Percentiles rank a stretch among this genome's conserved stretches.
Evolutionary conservation across 2,888 invertebrate genomes (phyloP).

Genomic region (Trichacis sp.): DNA sequence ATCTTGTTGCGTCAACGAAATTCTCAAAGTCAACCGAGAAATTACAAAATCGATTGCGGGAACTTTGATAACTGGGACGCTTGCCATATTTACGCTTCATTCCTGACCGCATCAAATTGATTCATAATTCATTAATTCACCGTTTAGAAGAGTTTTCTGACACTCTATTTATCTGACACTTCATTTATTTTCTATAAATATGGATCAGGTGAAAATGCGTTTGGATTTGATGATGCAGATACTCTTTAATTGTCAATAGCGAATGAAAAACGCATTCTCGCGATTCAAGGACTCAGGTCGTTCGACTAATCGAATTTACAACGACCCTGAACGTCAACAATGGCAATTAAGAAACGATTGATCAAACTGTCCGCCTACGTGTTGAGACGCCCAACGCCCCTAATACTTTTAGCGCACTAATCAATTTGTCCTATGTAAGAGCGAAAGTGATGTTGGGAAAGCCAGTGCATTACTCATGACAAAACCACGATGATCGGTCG

Average conservation of each 20-base stretch:
- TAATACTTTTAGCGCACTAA: constrained; percentile 21
- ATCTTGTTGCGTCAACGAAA: not conserved
- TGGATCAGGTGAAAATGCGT: not conserved
- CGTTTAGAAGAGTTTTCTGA: too few relatives aligned
- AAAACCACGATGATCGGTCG: not conserved
- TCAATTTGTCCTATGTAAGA: constrained; percentile 27
- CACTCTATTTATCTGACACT: too few relatives aligned
- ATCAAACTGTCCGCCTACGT: constrained; percentile 53
- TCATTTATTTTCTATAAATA: not conserved
- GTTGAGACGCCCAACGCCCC: constrained; percentile 17
- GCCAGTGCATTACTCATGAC: not conserved
- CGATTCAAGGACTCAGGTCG: constrained; percentile 47
- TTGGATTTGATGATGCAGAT: not conserved
- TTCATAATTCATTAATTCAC: not conserved
- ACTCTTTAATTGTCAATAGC: not conserved
- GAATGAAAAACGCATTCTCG: not conserved
- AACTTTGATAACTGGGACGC: not conserved
- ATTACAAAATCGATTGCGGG: not conserved
- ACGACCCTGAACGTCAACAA: constrained; percentile 51
- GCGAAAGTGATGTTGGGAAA: constrained; percentile 13
- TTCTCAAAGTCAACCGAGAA: not conserved
- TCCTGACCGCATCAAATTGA: not conserved
- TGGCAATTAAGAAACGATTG: constrained; percentile 54
- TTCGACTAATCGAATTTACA: constrained; percentile 54
- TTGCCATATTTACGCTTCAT: not conserved